phyloP scores from a whole-genome alignment of 2,888 invertebrate species.

The Meiosimyza platycephala region DNA sequence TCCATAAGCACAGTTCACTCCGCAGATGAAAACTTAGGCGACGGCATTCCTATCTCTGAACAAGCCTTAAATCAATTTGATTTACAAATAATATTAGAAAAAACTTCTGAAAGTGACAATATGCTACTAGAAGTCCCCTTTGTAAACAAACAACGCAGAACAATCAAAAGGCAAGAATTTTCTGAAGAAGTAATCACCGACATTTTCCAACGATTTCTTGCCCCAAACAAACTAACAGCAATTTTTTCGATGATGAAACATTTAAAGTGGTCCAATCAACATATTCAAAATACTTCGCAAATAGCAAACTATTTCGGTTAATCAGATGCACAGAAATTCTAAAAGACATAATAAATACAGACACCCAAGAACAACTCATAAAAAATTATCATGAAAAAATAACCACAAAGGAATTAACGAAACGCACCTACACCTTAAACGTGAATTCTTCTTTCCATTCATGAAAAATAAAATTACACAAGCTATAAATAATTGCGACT shows the following conservation, averaged over 20 bases:
- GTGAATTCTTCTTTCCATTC: constrained; percentile 43
- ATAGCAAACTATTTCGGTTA: constrained; percentile 32
- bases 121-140: constrained; percentile 39
- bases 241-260: constrained; percentile 35
- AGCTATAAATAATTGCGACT: constrained; percentile 46
- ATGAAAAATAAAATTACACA: constrained; percentile 45
- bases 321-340: constrained; percentile 21
- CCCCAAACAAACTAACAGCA: constrained; percentile 39
- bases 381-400: constrained; percentile 40
- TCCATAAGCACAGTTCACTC: neutral
- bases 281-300: constrained; percentile 41
- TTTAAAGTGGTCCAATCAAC: constrained; percentile 38
- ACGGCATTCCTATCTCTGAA: constrained; percentile 42
- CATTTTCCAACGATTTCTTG: constrained; percentile 41
- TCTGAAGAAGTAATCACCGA: constrained; percentile 28
- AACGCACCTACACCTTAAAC: constrained; percentile 42
- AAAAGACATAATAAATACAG: constrained; percentile 30
- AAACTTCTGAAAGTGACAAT: constrained; percentile 4
- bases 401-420: constrained; percentile 45
- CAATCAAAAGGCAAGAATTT: constrained; percentile 34
- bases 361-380: constrained; percentile 45
- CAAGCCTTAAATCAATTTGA: constrained; percentile 44
- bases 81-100: constrained; percentile 40
- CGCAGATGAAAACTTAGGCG: constrained; percentile 28
- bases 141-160: constrained; percentile 39